Evolutionary conservation across 2,113 vertebrate genomes (phyloP), one percentile per base, ranked within the genome.

Genomic region (Gallinago media): DNA sequence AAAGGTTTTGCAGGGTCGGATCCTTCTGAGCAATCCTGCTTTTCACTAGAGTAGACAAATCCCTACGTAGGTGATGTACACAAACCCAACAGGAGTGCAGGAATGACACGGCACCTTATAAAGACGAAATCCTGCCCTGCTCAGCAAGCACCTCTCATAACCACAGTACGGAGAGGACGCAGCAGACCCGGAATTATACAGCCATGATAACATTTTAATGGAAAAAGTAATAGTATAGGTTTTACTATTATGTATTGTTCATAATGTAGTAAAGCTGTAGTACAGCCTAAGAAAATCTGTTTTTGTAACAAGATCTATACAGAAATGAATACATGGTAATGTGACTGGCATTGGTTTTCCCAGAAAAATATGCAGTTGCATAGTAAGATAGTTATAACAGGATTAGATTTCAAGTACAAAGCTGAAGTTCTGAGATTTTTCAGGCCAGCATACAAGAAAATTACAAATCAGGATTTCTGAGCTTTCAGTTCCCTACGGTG

Each of bases 201-300:
- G 55, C 29, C 14, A 1, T 3, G 52, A 15, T 21, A 42, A 76
- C 34, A 34, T 90, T 49, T 71, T 42, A 67, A n/a, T 74, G 61
- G 76, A 42, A 89, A 84, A 91, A 84, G 38, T 22, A 54, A 55
- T 11, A 50, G 26, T 13, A 9, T 10, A 36, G 29, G 27, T 22
- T 81, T 95, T 87, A 36, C 50, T 78, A 3, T 34, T 0, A 0
- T 67, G 4, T 40, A 38, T 82, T 68, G 44, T 67, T 85, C 85
- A 10, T 22, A 12, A 25, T 17, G 6, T 4, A 49, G 92, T 56
- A 90, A 92, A 92, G 73, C 84, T 82, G 77, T 42, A 75, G 70
- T 29, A 79, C 20, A 92, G 82, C 74, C 94, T 31, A 63, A 46
- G 88, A 94, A 93, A 95, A 92, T 86, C 82, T 89, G 90, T 38